Conservation (phyloP, 2,888 invertebrate species). For the Xestia rhomboidea region DNA sequence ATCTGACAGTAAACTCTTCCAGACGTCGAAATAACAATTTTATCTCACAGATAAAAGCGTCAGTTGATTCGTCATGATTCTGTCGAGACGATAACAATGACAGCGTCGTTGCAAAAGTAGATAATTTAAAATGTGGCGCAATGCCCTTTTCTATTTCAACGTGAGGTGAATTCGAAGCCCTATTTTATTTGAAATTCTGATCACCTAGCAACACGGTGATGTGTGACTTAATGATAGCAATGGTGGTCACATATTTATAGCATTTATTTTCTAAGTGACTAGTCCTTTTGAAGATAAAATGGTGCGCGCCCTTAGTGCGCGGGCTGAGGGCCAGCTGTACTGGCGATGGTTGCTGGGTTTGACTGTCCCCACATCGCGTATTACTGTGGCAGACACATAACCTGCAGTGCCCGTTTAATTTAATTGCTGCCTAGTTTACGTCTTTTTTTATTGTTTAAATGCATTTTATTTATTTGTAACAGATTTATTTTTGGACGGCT, state of each 20-base stretch:
- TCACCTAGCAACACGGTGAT: slow-evolving; percentile 22
- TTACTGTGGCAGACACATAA: too few relatives aligned
- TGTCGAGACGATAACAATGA: slow-evolving; percentile 47
- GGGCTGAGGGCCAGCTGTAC: too few relatives aligned
- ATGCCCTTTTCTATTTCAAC: slow-evolving; percentile 57
- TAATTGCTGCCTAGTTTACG: too few relatives aligned
- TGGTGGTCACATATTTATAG: not conserved
- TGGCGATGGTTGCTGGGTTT: too few relatives aligned
- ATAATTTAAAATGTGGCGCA: slow-evolving; percentile 42
- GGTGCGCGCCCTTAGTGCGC: too few relatives aligned
- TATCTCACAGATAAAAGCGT: slow-evolving; percentile 55
- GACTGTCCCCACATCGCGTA: too few relatives aligned
- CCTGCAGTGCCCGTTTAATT: too few relatives aligned
- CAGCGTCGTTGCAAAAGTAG: slow-evolving; percentile 52
- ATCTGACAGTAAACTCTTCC: slow-evolving; percentile 51
- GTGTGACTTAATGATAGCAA: slow-evolving; percentile 11
- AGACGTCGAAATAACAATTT: slow-evolving; percentile 45
- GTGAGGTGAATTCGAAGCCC: slow-evolving; percentile 56
- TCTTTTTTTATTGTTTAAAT: too few relatives aligned
- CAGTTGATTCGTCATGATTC: slow-evolving; percentile 32
- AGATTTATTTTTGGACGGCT: too few relatives aligned
- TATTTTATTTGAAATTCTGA: slow-evolving; percentile 50
- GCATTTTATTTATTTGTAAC: too few relatives aligned
- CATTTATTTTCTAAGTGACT: not conserved
- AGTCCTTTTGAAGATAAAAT: not conserved